Evolutionary conservation across 2,797 vertebrate genomes (phyloP).

Genomic region (Macropus fuliginosus): DNA sequence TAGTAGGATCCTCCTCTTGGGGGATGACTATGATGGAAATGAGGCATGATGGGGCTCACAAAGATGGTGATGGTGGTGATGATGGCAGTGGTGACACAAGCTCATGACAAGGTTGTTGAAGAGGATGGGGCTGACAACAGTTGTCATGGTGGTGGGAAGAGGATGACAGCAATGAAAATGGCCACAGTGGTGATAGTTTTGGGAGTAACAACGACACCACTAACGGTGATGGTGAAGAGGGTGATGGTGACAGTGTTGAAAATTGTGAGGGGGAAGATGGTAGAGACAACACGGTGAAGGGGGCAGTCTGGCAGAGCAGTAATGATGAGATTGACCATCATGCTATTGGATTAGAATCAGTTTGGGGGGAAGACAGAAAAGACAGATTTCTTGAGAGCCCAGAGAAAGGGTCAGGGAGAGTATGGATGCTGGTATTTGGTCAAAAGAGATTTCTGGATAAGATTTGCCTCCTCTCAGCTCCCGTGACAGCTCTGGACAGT

Average conservation of each 20-base stretch:
- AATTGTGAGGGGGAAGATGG: neutral
- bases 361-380: neutral
- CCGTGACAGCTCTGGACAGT: neutral
- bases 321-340: no score
- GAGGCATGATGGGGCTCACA: neutral
- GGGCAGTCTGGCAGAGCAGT: neutral
- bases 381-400: neutral
- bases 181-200: neutral
- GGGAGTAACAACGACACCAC: neutral
- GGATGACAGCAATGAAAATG: neutral
- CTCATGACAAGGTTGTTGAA: neutral
- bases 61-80: neutral
- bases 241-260: neutral
- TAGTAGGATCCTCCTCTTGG: neutral
- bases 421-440: neutral
- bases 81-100: neutral
- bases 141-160: neutral
- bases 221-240: neutral
- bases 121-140: neutral
- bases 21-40: neutral
- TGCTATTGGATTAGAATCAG: neutral
- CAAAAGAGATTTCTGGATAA: neutral
- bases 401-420: neutral
- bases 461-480: neutral
- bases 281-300: neutral